A percentile compares a stretch with the other conserved stretches of the same genome.
Evolutionary conservation across 1,140 invertebrate genomes (phyloP).

Genomic region (Drosophila mojavensis): DNA sequence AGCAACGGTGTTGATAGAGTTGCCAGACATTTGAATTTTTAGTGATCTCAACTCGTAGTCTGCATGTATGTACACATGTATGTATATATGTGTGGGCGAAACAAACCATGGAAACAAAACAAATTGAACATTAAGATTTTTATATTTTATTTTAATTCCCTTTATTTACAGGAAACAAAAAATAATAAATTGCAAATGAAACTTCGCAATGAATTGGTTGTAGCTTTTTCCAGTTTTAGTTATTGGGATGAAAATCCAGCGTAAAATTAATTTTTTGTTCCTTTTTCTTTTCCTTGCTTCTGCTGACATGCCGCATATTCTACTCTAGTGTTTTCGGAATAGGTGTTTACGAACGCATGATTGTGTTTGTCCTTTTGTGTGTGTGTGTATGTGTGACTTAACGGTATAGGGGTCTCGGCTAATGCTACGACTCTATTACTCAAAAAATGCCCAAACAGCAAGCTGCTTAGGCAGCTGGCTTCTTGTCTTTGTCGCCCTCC

Average conservation of each 20-base stretch:
- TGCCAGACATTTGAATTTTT: neutral
- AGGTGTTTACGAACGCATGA: conserved; percentile 58
- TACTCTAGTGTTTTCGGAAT: conserved; percentile 64
- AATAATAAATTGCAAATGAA: conserved; percentile 74
- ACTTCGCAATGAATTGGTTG: conserved; percentile 77
- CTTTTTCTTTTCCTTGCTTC: conserved; percentile 37
- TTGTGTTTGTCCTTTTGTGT: conserved; percentile 43
- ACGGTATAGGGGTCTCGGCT: conserved; percentile 63
- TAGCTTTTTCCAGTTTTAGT: conserved; percentile 65
- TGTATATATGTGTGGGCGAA: neutral
- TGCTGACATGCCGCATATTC: conserved; percentile 57
- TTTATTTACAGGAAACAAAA: conserved; percentile 83
- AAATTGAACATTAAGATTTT: conserved; percentile 13
- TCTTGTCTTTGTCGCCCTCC: conserved; percentile 68
- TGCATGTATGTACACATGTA: neutral
- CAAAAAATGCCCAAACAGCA: conserved; percentile 53
- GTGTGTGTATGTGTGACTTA: conserved; percentile 62
- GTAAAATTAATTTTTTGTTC: conserved; percentile 66
- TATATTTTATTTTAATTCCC: conserved; percentile 78
- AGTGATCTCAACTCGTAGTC: neutral
- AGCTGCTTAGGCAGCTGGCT: conserved; percentile 57
- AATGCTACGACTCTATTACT: conserved; percentile 67
- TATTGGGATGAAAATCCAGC: conserved; percentile 55
- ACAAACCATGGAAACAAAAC: neutral
- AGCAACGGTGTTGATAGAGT: conserved; percentile 39